Evolutionary conservation across 1,140 invertebrate genomes (phyloP).

Genomic region (Periplaneta americana): DNA sequence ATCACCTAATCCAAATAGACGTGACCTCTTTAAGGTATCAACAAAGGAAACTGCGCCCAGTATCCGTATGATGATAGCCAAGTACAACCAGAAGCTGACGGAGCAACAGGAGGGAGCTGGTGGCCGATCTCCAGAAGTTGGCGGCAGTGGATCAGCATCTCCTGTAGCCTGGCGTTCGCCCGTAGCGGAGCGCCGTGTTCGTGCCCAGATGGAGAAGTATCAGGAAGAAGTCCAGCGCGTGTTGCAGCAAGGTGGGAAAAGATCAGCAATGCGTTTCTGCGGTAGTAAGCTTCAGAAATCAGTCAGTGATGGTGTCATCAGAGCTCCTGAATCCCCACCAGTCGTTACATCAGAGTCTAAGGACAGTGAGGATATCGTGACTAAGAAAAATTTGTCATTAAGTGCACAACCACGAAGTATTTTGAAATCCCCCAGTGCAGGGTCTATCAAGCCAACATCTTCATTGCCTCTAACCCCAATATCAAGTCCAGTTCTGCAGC

Average conservation of each 20-base stretch:
- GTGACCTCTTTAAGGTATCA: conserved; percentile 9
- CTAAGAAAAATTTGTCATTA: conserved; percentile 32
- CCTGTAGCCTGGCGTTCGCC: conserved; percentile 53
- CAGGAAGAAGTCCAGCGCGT: conserved; percentile 37
- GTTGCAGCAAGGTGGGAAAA: conserved; percentile 21
- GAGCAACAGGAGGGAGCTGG: conserved; percentile 36
- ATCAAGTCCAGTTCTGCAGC: conserved; percentile 2
- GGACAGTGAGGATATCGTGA: background rate
- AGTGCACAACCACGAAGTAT: conserved; percentile 26
- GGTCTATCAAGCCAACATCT: conserved; percentile 34
- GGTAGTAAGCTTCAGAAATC: conserved; percentile 45
- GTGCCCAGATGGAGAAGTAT: conserved; percentile 48
- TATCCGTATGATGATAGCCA: conserved; percentile 59
- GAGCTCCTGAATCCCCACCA: conserved; percentile 12
- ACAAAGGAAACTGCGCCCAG: conserved; percentile 56
- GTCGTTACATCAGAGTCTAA: background rate
- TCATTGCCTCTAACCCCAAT: conserved; percentile 9
- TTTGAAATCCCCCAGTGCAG: conserved; percentile 36
- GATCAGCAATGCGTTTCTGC: background rate
- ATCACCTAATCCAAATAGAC: conserved; percentile 21
- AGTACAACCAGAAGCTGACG: conserved; percentile 53
- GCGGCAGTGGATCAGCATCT: conserved; percentile 47
- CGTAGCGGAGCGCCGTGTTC: conserved; percentile 45
- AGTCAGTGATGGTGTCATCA: conserved; percentile 45
- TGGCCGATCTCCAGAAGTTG: conserved; percentile 39